Base-by-base conservation (phyloP, 35 echinoderm and acorn worm species). In the Antedon bifida region DNA sequence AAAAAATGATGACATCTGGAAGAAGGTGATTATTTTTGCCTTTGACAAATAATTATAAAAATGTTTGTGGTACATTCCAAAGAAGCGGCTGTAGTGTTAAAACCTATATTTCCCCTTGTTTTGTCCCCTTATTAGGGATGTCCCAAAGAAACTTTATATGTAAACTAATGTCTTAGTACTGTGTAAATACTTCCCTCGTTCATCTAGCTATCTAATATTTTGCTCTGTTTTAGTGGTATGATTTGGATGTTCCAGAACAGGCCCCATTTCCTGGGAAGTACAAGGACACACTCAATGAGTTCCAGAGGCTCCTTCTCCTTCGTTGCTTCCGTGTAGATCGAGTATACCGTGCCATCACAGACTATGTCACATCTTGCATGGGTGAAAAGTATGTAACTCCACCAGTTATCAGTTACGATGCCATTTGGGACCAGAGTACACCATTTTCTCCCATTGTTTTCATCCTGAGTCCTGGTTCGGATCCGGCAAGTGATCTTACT, bases 311-410 rank as follows among this genome's bases (percentile, higher is more conserved):
- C 31, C 87, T 91, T 31, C 82, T 96, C 0, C 85, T 96, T 32
- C 90, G 93, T 35, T 96, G 93, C 34, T 96, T 96, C 87, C 86
- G 93, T 29, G 90, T 96, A 29, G 93, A 96, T 77, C 87, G 93
- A 29, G 87, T 89, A 34, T 96, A 96, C 87, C 86, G 93, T 39
- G 93, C 93, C 35, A 85, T 96, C 29, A 96, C 93, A 0, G 93
- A 96, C 82, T 96, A 89, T 45, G 93, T 96, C 76, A 89, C 87
- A 0, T 84, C 84, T 5, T 75, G 93, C 23, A 96, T 96, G 93
- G 93, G 93, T 10, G 93, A 96, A 90, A 96, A 96, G 78, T 96
- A 96, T 36, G 93, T 96, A 10, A 96, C 93, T 14, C 93, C 93
- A 21, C 93, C 93, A 29, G 93, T 96, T 19, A 96, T 96, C 84